Evolutionary conservation across 2,888 invertebrate genomes (phyloP).

Genomic region (Drosophila pegasa): DNA sequence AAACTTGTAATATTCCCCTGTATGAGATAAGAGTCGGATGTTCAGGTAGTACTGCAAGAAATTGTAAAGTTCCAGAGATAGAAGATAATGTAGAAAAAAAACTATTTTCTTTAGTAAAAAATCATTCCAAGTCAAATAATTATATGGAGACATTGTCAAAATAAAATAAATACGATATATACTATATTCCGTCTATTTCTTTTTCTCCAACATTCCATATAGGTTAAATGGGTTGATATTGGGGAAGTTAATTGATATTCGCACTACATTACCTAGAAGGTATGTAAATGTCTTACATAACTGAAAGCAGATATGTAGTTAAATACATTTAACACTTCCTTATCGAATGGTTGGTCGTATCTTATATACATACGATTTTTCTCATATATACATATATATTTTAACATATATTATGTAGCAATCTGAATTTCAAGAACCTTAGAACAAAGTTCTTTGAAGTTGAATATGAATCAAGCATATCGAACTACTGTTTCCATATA

Average conservation of each 20-base stretch:
- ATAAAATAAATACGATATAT: background rate
- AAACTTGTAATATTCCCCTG: constrained; percentile 1
- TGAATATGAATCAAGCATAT: too few species aligned
- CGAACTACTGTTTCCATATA: too few species aligned
- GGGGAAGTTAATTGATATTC: background rate
- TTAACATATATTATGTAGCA: background rate
- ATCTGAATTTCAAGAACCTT: too few species aligned
- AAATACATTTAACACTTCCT: too few species aligned
- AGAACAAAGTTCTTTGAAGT: too few species aligned
- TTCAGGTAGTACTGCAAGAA: background rate
- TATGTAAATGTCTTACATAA: background rate
- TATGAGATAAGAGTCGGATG: constrained; percentile 1
- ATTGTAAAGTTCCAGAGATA: background rate
- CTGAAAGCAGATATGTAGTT: too few species aligned
- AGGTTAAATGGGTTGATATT: background rate
- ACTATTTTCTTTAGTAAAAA: background rate
- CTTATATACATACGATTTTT: background rate
- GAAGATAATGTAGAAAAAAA: background rate
- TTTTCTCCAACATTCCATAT: too few species aligned
- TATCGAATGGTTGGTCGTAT: background rate
- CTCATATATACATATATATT: background rate
- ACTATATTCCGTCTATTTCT: too few species aligned
- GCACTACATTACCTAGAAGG: background rate
- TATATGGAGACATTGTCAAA: background rate
- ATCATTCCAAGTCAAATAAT: too few species aligned